Evolutionary conservation across 2,113 vertebrate genomes (phyloP).

Genomic region (Glareola pratincola): DNA sequence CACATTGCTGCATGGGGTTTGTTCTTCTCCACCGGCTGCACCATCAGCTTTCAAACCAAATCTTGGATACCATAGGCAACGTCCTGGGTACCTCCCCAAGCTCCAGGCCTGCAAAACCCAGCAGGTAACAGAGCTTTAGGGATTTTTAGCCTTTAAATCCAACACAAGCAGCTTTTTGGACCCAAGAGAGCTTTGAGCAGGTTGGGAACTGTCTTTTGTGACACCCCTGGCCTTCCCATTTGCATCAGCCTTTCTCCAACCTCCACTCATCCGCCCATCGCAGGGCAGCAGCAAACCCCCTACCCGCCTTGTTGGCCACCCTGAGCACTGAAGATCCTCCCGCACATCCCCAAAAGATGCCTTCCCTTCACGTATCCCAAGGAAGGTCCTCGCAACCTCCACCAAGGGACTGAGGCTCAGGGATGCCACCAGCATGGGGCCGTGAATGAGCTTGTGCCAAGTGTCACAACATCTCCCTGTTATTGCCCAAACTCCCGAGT

Average conservation of each 20-base stretch:
- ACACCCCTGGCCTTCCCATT: neutral
- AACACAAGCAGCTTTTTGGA: neutral
- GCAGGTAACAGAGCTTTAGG: neutral
- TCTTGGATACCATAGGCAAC: neutral
- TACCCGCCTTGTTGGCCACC: neutral
- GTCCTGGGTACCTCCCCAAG: neutral
- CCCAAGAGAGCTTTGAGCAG: neutral
- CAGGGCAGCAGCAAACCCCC: neutral
- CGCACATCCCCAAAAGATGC: neutral
- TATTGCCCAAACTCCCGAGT: rapidly evolving
- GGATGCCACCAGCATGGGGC: neutral
- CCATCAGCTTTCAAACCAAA: neutral
- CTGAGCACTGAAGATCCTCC: neutral
- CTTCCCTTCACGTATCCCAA: neutral
- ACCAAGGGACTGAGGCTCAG: neutral
- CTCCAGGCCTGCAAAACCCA: neutral
- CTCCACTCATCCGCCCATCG: neutral
- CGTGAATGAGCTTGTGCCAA: neutral
- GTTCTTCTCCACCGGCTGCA: neutral
- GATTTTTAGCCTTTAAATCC: neutral
- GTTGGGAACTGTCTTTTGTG: neutral
- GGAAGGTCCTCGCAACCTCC: neutral
- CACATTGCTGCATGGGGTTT: neutral
- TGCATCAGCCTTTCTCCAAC: neutral
- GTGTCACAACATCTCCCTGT: neutral